A percentile compares a stretch with the other conserved stretches of the same genome.
phyloP scores from a whole-genome alignment of 2,113 vertebrate genomes.

The Drymodes brunneopygia region DNA sequence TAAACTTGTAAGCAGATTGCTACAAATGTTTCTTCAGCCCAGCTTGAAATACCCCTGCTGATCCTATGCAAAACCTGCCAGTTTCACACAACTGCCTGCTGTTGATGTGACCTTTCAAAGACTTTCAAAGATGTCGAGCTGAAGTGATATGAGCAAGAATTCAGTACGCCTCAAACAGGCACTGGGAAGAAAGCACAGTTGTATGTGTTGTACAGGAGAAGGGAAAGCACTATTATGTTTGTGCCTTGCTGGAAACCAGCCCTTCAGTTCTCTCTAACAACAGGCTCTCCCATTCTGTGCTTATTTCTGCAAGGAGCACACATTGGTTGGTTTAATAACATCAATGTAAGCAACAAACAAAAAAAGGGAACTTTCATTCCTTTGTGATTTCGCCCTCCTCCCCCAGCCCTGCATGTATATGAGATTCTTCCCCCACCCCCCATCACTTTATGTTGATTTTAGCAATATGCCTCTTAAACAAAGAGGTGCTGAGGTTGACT shows the following conservation, averaged over 20 bases:
- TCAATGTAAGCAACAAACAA: background rate
- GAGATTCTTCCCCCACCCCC: background rate
- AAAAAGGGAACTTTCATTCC: background rate
- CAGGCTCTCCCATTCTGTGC: background rate
- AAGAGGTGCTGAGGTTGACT: background rate
- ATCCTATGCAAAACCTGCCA: constrained; percentile 5
- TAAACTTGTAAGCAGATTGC: background rate
- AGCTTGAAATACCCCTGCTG: constrained; percentile 28
- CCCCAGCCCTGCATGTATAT: background rate
- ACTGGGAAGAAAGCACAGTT: constrained; percentile 19
- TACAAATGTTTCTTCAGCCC: background rate
- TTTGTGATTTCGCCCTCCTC: background rate
- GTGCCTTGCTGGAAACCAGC: constrained; percentile 29
- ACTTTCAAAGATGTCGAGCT: constrained; percentile 20
- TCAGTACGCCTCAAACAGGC: background rate
- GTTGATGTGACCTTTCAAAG: constrained; percentile 42
- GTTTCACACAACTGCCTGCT: constrained; percentile 29
- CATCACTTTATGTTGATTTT: background rate
- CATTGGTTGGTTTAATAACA: background rate
- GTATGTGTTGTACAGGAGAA: background rate
- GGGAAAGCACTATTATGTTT: background rate
- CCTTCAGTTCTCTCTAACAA: constrained; percentile 12
- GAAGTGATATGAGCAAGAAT: constrained; percentile 5
- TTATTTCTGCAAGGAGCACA: background rate
- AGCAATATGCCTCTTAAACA: background rate